Conservation (phyloP, 1,140 invertebrate genomes). For the Drosophila nikananu region DNA sequence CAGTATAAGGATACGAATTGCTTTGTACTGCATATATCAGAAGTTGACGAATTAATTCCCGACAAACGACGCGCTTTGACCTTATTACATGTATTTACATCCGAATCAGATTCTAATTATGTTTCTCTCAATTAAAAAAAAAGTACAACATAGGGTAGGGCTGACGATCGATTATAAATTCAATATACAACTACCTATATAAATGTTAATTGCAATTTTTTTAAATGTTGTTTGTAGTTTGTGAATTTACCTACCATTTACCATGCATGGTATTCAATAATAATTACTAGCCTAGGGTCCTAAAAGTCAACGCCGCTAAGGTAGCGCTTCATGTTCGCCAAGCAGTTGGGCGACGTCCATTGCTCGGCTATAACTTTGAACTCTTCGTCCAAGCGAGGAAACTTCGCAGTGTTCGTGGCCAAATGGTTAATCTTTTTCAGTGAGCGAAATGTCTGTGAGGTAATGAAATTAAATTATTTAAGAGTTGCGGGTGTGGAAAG, state of each 20-base stretch:
- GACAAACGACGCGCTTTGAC: not conserved
- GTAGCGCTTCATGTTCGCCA: constrained; percentile 60
- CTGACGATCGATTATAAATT: not conserved
- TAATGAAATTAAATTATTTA: not conserved
- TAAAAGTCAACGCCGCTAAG: constrained; percentile 52
- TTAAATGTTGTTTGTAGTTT: constrained; percentile 4
- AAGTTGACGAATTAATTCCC: not conserved
- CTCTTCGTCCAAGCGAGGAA: constrained; percentile 88
- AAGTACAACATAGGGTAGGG: not conserved
- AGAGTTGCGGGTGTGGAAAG: too few relatives aligned
- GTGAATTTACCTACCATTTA: constrained; percentile 36
- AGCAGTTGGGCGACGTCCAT: constrained; percentile 87
- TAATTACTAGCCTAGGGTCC: constrained; percentile 4
- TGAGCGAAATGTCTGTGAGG: constrained; percentile 60
- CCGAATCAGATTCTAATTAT: not conserved
- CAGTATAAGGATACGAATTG: constrained; percentile 5
- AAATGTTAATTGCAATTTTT: constrained; percentile 15
- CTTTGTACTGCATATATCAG: constrained; percentile 8
- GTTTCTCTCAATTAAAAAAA: constrained; percentile 1
- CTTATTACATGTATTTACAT: constrained; percentile 10
- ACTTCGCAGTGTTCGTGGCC: constrained; percentile 86
- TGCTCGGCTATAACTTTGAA: constrained; percentile 88
- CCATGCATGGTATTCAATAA: constrained; percentile 69
- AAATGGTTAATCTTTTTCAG: constrained; percentile 87
- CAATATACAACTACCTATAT: constrained; percentile 26